Conservation (phyloP, 1,140 invertebrate genomes). For the Drosophila triauraria region DNA sequence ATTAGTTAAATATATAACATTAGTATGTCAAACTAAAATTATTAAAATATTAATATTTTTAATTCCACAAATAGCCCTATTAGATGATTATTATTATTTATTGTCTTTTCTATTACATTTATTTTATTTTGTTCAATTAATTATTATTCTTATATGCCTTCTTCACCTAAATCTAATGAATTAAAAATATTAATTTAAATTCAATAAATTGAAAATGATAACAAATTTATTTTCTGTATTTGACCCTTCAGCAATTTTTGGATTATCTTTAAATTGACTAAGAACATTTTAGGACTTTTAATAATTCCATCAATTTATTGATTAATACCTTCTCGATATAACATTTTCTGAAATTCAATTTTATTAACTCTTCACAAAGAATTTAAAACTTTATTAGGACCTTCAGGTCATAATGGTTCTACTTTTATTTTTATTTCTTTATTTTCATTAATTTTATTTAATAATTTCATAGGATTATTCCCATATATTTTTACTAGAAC, state of each 20-base stretch:
- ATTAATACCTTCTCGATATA: constrained; percentile 85
- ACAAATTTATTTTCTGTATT: constrained; percentile 87
- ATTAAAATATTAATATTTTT: constrained; percentile 86
- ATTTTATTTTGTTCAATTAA: constrained; percentile 86
- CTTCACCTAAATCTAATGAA: constrained; percentile 56
- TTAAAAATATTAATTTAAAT: constrained; percentile 81
- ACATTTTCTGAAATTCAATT: constrained; percentile 85
- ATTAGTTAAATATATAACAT: constrained; percentile 86
- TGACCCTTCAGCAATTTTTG: constrained; percentile 85
- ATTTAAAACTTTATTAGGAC: constrained; percentile 86
- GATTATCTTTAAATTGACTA: constrained; percentile 86
- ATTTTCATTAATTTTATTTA: constrained; percentile 87
- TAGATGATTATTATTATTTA: constrained; percentile 86
- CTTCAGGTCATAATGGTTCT: constrained; percentile 82
- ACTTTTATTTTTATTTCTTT: constrained; percentile 86
- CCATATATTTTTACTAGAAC: constrained; percentile 89
- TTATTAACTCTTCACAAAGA: constrained; percentile 85
- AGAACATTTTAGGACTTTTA: constrained; percentile 85
- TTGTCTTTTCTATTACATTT: constrained; percentile 85
- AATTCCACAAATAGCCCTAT: constrained; percentile 86
- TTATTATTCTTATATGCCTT: constrained; percentile 84
- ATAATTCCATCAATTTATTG: constrained; percentile 85
- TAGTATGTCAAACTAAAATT: constrained; percentile 87
- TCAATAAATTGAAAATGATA: constrained; percentile 86
- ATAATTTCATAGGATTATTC: constrained; percentile 89